phyloP scores from a whole-genome alignment of 2,113 vertebrate species.

The Tringa solitaria region DNA sequence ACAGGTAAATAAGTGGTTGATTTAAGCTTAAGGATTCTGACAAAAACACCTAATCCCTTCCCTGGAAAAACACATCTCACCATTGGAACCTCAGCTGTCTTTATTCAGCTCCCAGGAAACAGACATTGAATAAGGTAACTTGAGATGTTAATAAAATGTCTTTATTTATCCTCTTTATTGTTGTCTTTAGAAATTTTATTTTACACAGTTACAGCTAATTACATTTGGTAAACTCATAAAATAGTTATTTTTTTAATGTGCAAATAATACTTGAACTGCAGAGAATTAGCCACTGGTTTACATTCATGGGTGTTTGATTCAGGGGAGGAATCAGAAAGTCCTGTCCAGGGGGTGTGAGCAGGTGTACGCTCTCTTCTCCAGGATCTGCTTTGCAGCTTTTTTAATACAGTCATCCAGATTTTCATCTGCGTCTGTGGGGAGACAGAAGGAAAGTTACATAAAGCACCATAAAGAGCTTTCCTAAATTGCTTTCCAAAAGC shows the following conservation, averaged over 20 bases:
- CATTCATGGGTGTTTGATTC: too few relatives aligned
- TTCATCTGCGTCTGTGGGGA: conserved; percentile 80
- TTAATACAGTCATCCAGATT: conserved; percentile 88
- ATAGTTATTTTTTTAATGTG: background rate
- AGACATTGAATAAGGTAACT: background rate
- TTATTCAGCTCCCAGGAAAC: background rate
- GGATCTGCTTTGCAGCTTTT: conserved; percentile 86
- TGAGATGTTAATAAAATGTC: background rate
- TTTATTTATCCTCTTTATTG: background rate
- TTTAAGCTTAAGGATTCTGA: background rate
- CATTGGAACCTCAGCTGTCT: fast-evolving
- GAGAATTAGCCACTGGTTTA: background rate
- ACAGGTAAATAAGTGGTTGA: background rate
- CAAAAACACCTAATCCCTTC: background rate
- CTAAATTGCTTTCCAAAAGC: background rate
- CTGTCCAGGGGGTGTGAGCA: conserved; percentile 92
- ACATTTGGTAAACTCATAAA: background rate
- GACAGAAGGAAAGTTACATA: background rate
- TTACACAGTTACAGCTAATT: background rate
- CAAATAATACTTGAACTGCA: background rate
- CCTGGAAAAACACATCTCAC: background rate
- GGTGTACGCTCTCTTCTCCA: conserved; percentile 84
- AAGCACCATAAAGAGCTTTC: background rate
- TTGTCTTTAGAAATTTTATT: background rate
- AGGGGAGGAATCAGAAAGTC: conserved; percentile 71